Conservation (phyloP, 1,140 invertebrate genomes). For the Popillia japonica region DNA sequence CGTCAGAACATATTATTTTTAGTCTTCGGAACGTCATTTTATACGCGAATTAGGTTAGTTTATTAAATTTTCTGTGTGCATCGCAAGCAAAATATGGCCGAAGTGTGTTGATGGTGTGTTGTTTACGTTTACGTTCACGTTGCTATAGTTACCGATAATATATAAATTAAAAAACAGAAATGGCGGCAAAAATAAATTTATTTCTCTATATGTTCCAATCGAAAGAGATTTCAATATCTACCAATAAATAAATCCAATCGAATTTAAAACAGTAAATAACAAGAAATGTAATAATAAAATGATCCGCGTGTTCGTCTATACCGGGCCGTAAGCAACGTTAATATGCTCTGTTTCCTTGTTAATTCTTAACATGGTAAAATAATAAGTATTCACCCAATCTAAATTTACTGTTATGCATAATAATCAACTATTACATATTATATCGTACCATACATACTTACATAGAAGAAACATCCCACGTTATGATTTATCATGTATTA, state of each 20-base stretch:
- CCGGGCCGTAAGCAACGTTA: not conserved
- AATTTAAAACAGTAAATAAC: not conserved
- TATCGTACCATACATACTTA: too few species aligned
- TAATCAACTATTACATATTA: too few species aligned
- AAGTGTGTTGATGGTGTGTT: too few species aligned
- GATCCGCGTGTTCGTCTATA: not conserved
- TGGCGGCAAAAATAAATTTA: not conserved
- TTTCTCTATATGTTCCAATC: too few species aligned
- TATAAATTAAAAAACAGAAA: not conserved
- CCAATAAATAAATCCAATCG: not conserved
- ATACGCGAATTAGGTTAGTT: not conserved
- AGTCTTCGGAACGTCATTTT: not conserved
- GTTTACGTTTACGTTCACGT: not conserved
- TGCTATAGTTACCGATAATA: not conserved
- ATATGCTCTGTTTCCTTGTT: conserved; percentile 10
- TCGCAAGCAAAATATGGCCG: not conserved
- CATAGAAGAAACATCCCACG: too few species aligned
- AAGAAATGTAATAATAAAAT: not conserved
- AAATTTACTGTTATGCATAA: conserved; percentile 4
- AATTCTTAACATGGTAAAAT: not conserved
- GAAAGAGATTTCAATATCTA: too few species aligned
- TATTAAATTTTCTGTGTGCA: not conserved
- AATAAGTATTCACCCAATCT: not conserved
- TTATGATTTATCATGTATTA: too few species aligned
- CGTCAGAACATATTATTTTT: not conserved